phyloP scores from a whole-genome alignment of 2,113 vertebrate species.

The Laterallus jamaicensis region DNA sequence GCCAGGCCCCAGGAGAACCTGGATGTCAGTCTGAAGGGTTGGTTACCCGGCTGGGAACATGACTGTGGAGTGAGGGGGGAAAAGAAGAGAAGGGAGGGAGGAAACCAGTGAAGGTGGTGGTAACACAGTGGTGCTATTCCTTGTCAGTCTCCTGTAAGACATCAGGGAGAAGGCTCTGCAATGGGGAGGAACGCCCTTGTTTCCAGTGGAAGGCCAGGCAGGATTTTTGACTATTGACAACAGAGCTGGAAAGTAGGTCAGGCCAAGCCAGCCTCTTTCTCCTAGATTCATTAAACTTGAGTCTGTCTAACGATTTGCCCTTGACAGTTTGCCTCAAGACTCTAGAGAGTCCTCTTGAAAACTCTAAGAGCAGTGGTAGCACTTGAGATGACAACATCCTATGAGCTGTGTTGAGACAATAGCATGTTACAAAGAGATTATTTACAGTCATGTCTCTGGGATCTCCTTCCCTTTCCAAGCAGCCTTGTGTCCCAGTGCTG shows the following conservation, averaged over 20 bases:
- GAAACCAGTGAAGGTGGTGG: background rate
- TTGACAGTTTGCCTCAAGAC: background rate
- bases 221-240: background rate
- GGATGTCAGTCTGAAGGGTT: background rate
- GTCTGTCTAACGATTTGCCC: background rate
- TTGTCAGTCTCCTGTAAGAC: background rate
- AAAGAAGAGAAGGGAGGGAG: background rate
- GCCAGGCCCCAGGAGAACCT: background rate
- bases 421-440: background rate
- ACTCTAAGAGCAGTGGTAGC: background rate
- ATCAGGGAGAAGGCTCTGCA: background rate
- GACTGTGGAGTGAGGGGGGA: background rate
- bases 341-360: background rate
- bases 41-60: background rate
- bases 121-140: background rate
- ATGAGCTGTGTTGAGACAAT: background rate
- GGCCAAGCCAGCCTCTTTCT: background rate
- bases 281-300: background rate
- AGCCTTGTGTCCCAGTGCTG: background rate
- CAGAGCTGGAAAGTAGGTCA: background rate
- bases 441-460: background rate
- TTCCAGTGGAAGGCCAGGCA: background rate
- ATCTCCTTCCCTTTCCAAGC: background rate
- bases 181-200: background rate
- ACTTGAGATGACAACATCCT: background rate